phyloP scores from a whole-genome alignment of 2,888 invertebrate species.

The Seira sanloemensis region DNA sequence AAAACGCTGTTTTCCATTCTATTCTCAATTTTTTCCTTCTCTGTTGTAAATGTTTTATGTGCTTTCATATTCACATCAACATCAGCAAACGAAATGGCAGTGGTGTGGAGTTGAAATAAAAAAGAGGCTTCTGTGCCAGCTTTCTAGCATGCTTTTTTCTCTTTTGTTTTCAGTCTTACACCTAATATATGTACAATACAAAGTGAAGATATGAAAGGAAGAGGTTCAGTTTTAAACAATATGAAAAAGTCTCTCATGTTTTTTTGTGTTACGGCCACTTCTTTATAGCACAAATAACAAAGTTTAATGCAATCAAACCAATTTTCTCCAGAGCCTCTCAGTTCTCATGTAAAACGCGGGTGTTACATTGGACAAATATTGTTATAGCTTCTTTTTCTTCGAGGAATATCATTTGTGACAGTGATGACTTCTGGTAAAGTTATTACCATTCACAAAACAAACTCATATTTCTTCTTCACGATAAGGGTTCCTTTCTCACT shows the following conservation, averaged over 20 bases:
- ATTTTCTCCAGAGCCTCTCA: conserved; percentile 17
- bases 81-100: background rate
- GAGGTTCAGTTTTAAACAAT: too few species aligned
- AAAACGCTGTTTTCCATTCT: background rate
- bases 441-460: background rate
- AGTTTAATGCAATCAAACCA: conserved; percentile 33
- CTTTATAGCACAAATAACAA: background rate
- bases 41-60: conserved; percentile 18
- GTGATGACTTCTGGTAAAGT: background rate
- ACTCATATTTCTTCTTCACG: background rate
- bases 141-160: too few species aligned
- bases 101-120: background rate
- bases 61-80: background rate
- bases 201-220: too few species aligned
- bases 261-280: background rate
- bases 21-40: background rate
- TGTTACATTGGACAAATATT: background rate
- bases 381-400: background rate
- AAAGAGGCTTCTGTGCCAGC: too few species aligned
- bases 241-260: too few species aligned
- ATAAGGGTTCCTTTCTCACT: too few species aligned
- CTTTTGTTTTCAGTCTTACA: too few species aligned
- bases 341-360: background rate
- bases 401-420: background rate
- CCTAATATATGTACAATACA: too few species aligned